Percentiles rank a stretch among this genome's conserved stretches.
phyloP scores from a whole-genome alignment of 2,888 invertebrate species.

The Melieria crassipennis region DNA sequence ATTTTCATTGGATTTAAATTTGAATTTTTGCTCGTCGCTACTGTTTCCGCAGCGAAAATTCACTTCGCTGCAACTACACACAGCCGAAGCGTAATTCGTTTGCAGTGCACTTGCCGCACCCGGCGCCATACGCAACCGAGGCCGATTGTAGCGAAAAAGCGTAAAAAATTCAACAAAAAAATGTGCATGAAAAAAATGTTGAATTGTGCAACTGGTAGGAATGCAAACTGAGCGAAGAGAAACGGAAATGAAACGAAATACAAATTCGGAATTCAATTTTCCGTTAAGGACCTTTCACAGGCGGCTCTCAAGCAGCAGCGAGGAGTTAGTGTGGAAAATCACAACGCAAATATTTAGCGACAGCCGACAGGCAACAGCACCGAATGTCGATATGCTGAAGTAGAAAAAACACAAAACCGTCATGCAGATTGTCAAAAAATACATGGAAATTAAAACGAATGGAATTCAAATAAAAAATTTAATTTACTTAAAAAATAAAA shows the following conservation, averaged over 20 bases:
- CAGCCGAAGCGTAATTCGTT: slow-evolving; percentile 22
- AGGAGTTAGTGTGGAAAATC: too few relatives aligned
- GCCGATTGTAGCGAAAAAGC: neutral
- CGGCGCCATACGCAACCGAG: neutral
- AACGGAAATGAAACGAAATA: slow-evolving; percentile 39
- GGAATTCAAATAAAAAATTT: too few relatives aligned
- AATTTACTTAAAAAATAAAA: too few relatives aligned
- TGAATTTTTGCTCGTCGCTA: slow-evolving; percentile 14
- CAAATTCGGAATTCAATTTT: slow-evolving; percentile 41
- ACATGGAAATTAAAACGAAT: too few relatives aligned
- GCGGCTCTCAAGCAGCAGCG: too few relatives aligned
- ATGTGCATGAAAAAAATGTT: neutral
- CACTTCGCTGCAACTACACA: neutral
- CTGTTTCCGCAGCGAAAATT: neutral
- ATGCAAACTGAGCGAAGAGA: slow-evolving; percentile 8
- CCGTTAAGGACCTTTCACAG: slow-evolving; percentile 27
- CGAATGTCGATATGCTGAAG: too few relatives aligned
- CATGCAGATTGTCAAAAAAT: too few relatives aligned
- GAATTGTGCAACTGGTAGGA: slow-evolving; percentile 1
- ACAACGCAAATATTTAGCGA: too few relatives aligned
- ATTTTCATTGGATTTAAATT: slow-evolving; percentile 38
- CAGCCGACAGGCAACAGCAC: too few relatives aligned
- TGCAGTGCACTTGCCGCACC: neutral
- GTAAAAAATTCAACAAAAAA: neutral
- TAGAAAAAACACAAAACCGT: too few relatives aligned